Evolutionary conservation across 2,797 vertebrate species (phyloP).

Genomic region (Acanthopagrus latus): DNA sequence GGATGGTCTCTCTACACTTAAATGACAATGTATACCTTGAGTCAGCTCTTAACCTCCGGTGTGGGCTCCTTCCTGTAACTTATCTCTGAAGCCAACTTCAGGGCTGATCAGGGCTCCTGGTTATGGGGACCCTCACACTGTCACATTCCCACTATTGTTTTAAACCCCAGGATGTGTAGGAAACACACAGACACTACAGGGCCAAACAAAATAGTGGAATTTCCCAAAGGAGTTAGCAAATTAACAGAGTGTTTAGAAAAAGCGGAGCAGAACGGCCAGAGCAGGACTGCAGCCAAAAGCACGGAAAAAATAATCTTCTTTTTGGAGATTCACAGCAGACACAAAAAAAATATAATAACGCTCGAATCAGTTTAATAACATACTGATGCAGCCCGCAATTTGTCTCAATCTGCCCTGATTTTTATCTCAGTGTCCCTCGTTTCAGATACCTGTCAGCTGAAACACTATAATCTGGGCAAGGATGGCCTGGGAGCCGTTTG

Average conservation of each 20-base stretch:
- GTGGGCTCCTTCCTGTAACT: too few species aligned
- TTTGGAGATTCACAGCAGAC: constrained; percentile 33
- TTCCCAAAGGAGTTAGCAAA: constrained; percentile 60
- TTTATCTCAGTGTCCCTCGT: constrained; percentile 36
- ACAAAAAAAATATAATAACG: constrained; percentile 37
- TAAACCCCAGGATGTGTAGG: too few species aligned
- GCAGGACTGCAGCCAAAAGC: constrained; percentile 26
- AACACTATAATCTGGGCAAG: constrained; percentile 43
- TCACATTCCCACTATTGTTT: too few species aligned
- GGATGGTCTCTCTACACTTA: too few species aligned
- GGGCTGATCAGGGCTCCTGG: too few species aligned
- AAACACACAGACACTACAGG: too few species aligned
- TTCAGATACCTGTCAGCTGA: constrained; percentile 55
- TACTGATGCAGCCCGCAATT: constrained; percentile 38
- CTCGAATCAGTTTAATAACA: constrained; percentile 49
- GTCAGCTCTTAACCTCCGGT: too few species aligned
- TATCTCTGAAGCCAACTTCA: too few species aligned
- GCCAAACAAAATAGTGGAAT: constrained; percentile 58
- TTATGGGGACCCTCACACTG: too few species aligned
- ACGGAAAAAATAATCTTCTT: constrained; percentile 7
- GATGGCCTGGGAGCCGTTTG: constrained; percentile 46
- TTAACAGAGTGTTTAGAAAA: constrained; percentile 59
- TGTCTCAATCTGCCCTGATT: constrained; percentile 47
- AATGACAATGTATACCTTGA: too few species aligned
- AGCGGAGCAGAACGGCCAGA: constrained; percentile 32